Percentiles rank a stretch among this genome's conserved stretches.
Evolutionary conservation across 2,797 vertebrate genomes (phyloP).

Genomic region (Cetoscarus ocellatus): DNA sequence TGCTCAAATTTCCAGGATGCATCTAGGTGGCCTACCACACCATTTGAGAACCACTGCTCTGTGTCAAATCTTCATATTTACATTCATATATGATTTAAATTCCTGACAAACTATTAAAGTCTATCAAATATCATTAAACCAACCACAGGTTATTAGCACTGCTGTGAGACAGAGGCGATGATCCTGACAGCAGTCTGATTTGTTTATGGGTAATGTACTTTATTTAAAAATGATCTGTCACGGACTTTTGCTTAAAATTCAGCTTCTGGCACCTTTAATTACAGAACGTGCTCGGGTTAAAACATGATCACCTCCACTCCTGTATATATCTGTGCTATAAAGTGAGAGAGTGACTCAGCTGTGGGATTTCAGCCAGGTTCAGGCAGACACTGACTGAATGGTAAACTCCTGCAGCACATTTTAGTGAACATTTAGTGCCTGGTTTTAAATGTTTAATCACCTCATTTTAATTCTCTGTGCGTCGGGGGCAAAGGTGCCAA

Average conservation of each 20-base stretch:
- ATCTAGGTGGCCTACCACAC: too few species aligned
- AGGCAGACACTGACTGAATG: constrained; percentile 34
- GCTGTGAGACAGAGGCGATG: neutral
- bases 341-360: constrained; percentile 4
- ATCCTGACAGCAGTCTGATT: constrained; percentile 4
- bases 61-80: too few species aligned
- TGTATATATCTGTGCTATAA: constrained; percentile 13
- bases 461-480: constrained; percentile 57
- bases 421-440: constrained; percentile 29
- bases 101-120: too few species aligned
- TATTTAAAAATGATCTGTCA: constrained; percentile 5
- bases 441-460: constrained; percentile 57
- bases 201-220: constrained; percentile 23
- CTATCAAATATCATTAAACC: too few species aligned
- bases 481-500: constrained; percentile 51
- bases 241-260: constrained; percentile 22
- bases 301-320: neutral
- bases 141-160: too few species aligned
- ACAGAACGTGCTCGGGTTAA: constrained; percentile 21
- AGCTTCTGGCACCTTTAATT: constrained; percentile 4
- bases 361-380: constrained; percentile 6
- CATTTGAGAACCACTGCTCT: too few species aligned
- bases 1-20: too few species aligned
- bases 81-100: too few species aligned
- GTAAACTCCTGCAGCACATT: constrained; percentile 24